A percentile compares a stretch with the other conserved stretches of the same genome.
These are phyloP conservation scores for Meandrina meandrites DNA, from an alignment of 92 coral and sea anemone genomes.

Conservation along the genomic window DNA sequence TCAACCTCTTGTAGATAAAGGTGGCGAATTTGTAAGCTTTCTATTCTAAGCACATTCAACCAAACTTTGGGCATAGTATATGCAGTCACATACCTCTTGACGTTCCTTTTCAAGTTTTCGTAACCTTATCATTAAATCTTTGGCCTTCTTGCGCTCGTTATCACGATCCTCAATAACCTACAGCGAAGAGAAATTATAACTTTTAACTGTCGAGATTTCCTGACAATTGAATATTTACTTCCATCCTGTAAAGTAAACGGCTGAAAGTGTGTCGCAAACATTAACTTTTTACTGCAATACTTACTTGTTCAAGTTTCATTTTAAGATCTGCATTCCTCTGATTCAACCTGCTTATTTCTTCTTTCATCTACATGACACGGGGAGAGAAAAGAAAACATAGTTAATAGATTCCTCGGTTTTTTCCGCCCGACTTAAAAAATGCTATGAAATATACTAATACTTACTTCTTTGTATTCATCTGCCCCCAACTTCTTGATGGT, in stretches of 20 bases:
- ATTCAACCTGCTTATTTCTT: not conserved
- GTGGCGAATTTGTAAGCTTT: too few species aligned
- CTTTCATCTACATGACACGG: not conserved
- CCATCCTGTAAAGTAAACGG: too few species aligned
- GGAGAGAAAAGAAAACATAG: not conserved
- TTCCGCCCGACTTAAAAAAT: too few species aligned
- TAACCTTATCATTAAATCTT: not conserved
- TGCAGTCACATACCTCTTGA: not conserved
- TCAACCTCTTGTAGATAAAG: too few species aligned
- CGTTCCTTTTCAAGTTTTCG: not conserved
- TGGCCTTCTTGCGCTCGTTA: slow-evolving; percentile 12
- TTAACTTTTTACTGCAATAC: too few species aligned
- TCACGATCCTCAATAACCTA: slow-evolving; percentile 7
- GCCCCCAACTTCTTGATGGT: not conserved
- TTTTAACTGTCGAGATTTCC: too few species aligned
- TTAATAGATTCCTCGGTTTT: too few species aligned
- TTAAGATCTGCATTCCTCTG: not conserved
- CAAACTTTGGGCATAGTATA: too few species aligned
- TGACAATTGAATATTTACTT: too few species aligned
- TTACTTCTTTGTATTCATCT: not conserved
- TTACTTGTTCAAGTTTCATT: slow-evolving; percentile 9
- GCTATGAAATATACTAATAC: too few species aligned
- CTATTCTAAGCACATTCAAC: too few species aligned
- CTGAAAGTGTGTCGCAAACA: too few species aligned
- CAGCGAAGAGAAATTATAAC: not conserved